Conservation (phyloP, 2,888 invertebrate species). For the Cremastobaeus sp. region DNA sequence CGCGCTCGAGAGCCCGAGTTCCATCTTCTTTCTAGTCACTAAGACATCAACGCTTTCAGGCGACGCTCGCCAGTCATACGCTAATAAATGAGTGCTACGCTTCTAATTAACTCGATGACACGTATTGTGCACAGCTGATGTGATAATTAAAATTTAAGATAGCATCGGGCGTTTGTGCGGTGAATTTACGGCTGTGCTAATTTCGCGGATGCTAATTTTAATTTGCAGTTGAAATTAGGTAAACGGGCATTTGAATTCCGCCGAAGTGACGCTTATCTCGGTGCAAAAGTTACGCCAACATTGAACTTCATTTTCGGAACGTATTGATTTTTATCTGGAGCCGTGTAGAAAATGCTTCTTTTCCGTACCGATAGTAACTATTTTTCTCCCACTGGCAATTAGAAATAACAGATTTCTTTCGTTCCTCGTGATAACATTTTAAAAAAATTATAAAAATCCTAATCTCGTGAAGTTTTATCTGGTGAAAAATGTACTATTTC, state of each 20-base stretch:
- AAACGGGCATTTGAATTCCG: slow-evolving; percentile 36
- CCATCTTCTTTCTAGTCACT: not conserved
- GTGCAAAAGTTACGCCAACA: slow-evolving; percentile 17
- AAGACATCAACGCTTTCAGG: slow-evolving; percentile 37
- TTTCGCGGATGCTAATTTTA: slow-evolving; percentile 37
- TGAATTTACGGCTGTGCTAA: slow-evolving; percentile 35
- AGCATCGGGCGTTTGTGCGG: slow-evolving; percentile 34
- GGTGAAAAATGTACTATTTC: too few species aligned
- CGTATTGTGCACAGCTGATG: slow-evolving; percentile 41
- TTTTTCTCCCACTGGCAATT: too few species aligned
- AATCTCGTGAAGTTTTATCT: too few species aligned
- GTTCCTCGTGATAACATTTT: too few species aligned
- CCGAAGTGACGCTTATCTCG: slow-evolving; percentile 22
- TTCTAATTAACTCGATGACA: slow-evolving; percentile 49
- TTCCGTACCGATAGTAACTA: too few species aligned
- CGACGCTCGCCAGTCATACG: slow-evolving; percentile 13
- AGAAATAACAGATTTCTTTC: too few species aligned
- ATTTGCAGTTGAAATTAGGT: slow-evolving; percentile 47
- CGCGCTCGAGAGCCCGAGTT: not conserved
- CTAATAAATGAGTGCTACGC: slow-evolving; percentile 40
- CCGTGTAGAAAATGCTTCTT: too few species aligned
- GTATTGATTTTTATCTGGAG: too few species aligned
- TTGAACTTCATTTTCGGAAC: too few species aligned
- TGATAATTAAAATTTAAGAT: slow-evolving; percentile 52
- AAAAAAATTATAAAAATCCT: too few species aligned